Base-by-base conservation (phyloP, 2,888 invertebrate species). In the Papilio elwesi region DNA sequence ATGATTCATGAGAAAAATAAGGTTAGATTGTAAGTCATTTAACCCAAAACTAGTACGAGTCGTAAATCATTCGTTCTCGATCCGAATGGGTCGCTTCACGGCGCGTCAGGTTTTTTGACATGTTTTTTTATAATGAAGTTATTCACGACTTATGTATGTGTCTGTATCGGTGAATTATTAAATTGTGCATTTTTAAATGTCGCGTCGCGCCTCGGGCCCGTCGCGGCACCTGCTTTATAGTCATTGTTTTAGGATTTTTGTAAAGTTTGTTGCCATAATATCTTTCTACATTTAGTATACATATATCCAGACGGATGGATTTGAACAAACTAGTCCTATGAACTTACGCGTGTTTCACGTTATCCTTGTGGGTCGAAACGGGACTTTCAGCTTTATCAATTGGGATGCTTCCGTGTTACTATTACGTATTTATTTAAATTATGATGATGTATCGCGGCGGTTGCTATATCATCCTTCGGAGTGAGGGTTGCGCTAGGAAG, bases 211-310 rank as follows among this genome's bases (percentile, higher is more conserved):
- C 90, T 82, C 85, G 89, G 90, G 86, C 89, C 89, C 83, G 85
- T 86, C 91, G 85, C 87, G 88, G 59, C 59, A 86, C 87, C 91
- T 87, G 93, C 93, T 93, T 93, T 93, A 62, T 93, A 93, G 93
- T 93, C 93, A 93, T 93, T 93, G 93, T 93, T 93, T 93, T 93
- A 92, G 92, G 91, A 89, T 90, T 91, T 93, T 92, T 93, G 92
- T 93, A 92, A 93, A 93, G 92, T 93, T 92, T 92, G 93, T 93
- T 93, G 93, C 93, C 93, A 93, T 93, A 92, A 93, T 93, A 93
- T 92, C 92, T 91, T 92, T 92, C 90, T 93, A 92, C 91, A 89
- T 91, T 64, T 92, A 92, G 91, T 91, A 91, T 92, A 91, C 91
- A 90, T 85, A 89, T 90, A 91, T 92, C 92, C 91, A 90, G 85